A percentile compares a stretch with the other conserved stretches of the same genome.
Evolutionary conservation across 1,140 invertebrate species (phyloP).

Genomic region (Caenorhabditis elegans): DNA sequence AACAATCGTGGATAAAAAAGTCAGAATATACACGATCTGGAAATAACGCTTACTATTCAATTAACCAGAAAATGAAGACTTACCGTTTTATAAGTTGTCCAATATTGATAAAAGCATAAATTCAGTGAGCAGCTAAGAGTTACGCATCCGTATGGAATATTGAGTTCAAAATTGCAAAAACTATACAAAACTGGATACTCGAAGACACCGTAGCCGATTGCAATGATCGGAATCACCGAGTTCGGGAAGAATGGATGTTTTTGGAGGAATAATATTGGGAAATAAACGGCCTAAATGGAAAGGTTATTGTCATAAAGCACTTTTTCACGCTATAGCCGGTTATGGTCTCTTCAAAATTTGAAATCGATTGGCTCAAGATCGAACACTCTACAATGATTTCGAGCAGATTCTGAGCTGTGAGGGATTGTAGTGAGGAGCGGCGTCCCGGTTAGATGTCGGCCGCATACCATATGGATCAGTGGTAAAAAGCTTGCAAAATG

Average conservation of each 20-base stretch:
- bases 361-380: no score
- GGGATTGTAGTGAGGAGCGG: no score
- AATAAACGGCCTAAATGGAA: background rate
- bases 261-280: background rate
- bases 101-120: background rate
- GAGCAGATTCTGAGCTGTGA: no score
- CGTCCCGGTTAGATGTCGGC: no score
- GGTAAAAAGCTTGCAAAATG: no score
- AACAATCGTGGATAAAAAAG: background rate
- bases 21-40: background rate
- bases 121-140: background rate
- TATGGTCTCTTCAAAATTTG: no score
- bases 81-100: background rate
- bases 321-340: no score
- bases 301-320: no score
- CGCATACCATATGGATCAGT: no score
- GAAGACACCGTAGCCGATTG: background rate
- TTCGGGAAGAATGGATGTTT: background rate
- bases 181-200: background rate
- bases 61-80: fast-evolving
- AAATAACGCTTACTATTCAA: background rate
- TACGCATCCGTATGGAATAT: background rate
- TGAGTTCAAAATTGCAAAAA: background rate
- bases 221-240: background rate
- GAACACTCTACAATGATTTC: no score